Evolutionary conservation across 1,140 invertebrate genomes (phyloP), one percentile per base, ranked within the genome.

Genomic region (Melipona quadrifasciata): DNA sequence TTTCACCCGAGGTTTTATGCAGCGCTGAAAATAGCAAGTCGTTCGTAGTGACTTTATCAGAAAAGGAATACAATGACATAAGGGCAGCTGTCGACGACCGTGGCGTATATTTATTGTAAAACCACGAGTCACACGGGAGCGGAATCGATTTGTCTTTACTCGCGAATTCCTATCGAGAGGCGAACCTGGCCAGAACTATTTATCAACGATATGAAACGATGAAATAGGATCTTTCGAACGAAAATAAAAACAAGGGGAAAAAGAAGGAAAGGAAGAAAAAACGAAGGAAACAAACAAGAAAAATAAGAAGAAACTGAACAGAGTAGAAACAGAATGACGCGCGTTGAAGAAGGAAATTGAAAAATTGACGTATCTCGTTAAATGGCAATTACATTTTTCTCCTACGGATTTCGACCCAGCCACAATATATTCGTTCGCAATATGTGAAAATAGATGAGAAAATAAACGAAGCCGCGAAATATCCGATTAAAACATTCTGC

Each of bases 81-180:
- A 67, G 58, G 61, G 47, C 31, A 27, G 47, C n/a, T 70, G 75
- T 82, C 76, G 83, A 71, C 83, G 39, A 61, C 78, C 76, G 53
- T 47, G 64, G 72, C 57, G 67, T 64, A 81, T 88, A 89, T 89
- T 89, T 89, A 82, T 89, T 86, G 82, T 82, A 73, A 87, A 77
- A 70, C 84, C 78, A 80, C 76, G 67, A 57, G 71, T 89, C 87
- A 82, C 79, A 24, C 16, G 83, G 79, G 87, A 86, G 65, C 78
- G 58, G 34, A 57, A 78, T 83, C 90, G 85, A 91, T 91, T 90
- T 88, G 87, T 90, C 90, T 90, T 86, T 90, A 77, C 87, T 80
- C 75, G 58, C 74, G 73, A 88, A 89, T 86, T 88, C 78, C 78
- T 81, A 87, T 83, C 47, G 74, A 76, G 47, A 83, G 71, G 83